Percentiles rank a stretch among this genome's conserved stretches.
Evolutionary conservation across 2,113 vertebrate genomes (phyloP).

Genomic region (Smithornis capensis): DNA sequence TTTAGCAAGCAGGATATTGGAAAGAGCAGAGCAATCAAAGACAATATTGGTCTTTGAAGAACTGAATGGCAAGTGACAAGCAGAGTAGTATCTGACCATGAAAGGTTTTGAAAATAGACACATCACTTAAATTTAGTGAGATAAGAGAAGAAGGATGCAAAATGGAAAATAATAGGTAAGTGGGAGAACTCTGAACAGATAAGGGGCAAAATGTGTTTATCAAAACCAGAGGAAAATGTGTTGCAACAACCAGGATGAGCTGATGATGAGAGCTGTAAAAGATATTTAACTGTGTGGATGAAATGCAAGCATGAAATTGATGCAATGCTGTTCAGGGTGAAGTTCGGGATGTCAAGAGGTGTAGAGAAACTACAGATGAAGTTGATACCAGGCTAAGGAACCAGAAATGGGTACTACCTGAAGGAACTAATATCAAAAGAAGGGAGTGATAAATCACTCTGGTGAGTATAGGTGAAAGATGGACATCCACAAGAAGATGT

Average conservation of each 20-base stretch:
- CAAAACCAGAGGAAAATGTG: not conserved
- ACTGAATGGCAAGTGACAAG: not conserved
- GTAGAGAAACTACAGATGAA: not conserved
- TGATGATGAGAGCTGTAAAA: not conserved
- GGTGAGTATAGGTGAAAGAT: not conserved
- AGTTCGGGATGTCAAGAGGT: not conserved
- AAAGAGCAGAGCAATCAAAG: not conserved
- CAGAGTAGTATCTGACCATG: not conserved
- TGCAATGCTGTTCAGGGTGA: not conserved
- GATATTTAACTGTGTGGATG: not conserved
- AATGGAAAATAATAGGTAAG: not conserved
- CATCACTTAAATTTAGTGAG: not conserved
- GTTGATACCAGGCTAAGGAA: not conserved
- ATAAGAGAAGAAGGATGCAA: not conserved
- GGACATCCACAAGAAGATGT: not conserved
- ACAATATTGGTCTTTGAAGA: not conserved
- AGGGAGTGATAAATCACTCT: not conserved
- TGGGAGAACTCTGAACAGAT: not conserved
- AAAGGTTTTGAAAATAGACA: not conserved
- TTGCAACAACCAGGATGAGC: not conserved
- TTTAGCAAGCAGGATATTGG: not conserved
- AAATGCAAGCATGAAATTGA: not conserved
- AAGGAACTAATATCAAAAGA: not conserved
- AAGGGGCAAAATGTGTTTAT: not conserved
- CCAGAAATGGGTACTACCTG: not conserved